phyloP scores from a whole-genome alignment of 2,113 vertebrate species.

The Sceloporus undulatus region DNA sequence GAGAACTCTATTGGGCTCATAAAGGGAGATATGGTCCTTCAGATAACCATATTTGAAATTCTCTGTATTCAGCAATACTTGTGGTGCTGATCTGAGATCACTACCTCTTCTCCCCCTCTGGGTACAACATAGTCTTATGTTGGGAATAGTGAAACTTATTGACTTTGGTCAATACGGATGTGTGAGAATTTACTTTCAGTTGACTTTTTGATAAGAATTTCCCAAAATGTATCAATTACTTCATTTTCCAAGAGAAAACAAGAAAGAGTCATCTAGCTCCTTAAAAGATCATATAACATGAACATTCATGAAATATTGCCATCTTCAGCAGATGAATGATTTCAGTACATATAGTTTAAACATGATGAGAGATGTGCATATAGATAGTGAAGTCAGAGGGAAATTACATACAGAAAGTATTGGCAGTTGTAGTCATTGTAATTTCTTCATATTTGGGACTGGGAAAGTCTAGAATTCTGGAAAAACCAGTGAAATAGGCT shows the following conservation, averaged over 20 bases:
- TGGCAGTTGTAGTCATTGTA: not conserved
- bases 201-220: not conserved
- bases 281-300: not conserved
- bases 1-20: too few relatives aligned
- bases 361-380: too few relatives aligned
- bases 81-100: not conserved
- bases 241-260: too few relatives aligned
- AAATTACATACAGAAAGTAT: not conserved
- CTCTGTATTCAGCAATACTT: not conserved
- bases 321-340: not conserved
- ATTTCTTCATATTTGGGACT: not conserved
- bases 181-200: not conserved
- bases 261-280: too few relatives aligned
- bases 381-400: too few relatives aligned
- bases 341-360: too few relatives aligned
- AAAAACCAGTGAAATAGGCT: not conserved
- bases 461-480: not conserved
- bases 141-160: not conserved
- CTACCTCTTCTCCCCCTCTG: not conserved
- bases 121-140: not conserved
- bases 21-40: too few relatives aligned
- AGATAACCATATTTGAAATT: too few relatives aligned
- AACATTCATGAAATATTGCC: not conserved
- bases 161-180: not conserved
- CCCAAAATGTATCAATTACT: not conserved